Evolutionary conservation across 2,797 vertebrate species (phyloP).

Genomic region (Notolepis coatsorum): DNA sequence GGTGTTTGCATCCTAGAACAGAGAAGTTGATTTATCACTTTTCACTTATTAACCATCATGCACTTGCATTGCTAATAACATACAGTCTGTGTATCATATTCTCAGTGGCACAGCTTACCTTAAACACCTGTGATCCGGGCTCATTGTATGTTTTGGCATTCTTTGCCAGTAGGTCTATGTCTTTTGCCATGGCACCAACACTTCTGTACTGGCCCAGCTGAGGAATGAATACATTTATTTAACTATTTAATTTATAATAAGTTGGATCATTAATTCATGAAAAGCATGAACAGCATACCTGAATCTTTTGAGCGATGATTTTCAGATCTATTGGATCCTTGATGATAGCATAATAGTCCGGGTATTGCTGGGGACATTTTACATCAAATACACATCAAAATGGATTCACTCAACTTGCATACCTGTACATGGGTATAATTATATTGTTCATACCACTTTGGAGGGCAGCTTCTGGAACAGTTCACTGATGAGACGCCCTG

Average conservation of each 20-base stretch:
- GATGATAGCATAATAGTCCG: slow-evolving; percentile 99
- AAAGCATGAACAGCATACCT: slow-evolving; percentile 77
- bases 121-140: slow-evolving; percentile 98
- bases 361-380: slow-evolving; percentile 92
- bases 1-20: slow-evolving; percentile 93
- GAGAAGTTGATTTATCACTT: slow-evolving; percentile 11
- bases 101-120: slow-evolving; percentile 81
- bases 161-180: slow-evolving; percentile 95
- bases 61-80: background rate
- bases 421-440: background rate
- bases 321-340: slow-evolving; percentile 99
- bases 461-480: slow-evolving; percentile 99
- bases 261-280: background rate
- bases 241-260: background rate
- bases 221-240: slow-evolving; percentile 37
- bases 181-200: slow-evolving; percentile 93
- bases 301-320: slow-evolving; percentile 95
- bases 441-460: slow-evolving; percentile 89
- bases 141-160: slow-evolving; percentile 99
- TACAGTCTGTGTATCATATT: background rate
- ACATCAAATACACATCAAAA: slow-evolving; percentile 20
- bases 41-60: background rate
- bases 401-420: background rate
- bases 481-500: slow-evolving; percentile 93
- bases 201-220: slow-evolving; percentile 93